Evolutionary conservation across 1,140 invertebrate species (phyloP).

Genomic region (Batillaria attramentaria): DNA sequence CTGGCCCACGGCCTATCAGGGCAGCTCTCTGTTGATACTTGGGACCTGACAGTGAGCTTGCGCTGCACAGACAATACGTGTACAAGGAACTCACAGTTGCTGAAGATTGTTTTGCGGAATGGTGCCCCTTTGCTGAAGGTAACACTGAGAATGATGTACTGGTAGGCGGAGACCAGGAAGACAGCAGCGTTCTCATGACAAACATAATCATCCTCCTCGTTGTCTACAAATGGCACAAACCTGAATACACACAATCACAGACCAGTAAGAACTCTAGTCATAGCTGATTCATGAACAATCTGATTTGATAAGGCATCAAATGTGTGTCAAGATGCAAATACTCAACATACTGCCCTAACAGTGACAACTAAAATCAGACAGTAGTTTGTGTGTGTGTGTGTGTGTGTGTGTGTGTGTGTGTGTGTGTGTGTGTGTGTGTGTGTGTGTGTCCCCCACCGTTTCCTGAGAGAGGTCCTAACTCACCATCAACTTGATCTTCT

Average conservation of each 20-base stretch:
- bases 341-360: neutral
- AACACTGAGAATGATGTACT: slow-evolving; percentile 90
- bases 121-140: slow-evolving; percentile 92
- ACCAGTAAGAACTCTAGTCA: too few species aligned
- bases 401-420: neutral
- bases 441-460: neutral
- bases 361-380: neutral
- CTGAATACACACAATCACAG: slow-evolving; percentile 46
- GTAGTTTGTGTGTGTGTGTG: neutral
- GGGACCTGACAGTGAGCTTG: too few species aligned
- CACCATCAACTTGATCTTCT: too few species aligned
- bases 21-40: too few species aligned
- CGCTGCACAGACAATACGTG: too few species aligned
- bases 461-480: neutral
- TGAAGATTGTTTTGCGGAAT: slow-evolving; percentile 75
- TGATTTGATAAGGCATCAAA: too few species aligned
- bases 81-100: slow-evolving; percentile 64
- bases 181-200: slow-evolving; percentile 74
- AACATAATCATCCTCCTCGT: slow-evolving; percentile 59
- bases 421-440: neutral
- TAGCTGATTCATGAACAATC: too few species aligned
- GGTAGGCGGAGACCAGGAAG: slow-evolving; percentile 87
- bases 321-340: neutral
- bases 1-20: too few species aligned
- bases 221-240: slow-evolving; percentile 59